Percentiles rank a stretch among this genome's conserved stretches.
phyloP scores from a whole-genome alignment of 2,113 vertebrate species.

The Cranoglanis bouderius region DNA sequence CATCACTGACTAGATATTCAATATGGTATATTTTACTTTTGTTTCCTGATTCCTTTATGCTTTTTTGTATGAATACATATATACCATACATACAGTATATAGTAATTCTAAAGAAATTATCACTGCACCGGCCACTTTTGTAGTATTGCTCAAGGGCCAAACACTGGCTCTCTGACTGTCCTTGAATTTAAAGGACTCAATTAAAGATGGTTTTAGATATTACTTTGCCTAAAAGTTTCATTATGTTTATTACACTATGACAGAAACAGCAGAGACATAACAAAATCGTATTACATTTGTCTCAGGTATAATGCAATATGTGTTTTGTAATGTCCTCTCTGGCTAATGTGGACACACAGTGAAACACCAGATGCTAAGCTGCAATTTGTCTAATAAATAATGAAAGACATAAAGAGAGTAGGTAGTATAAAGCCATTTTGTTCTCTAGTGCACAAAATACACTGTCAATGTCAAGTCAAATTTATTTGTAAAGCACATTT shows the following conservation, averaged over 20 bases:
- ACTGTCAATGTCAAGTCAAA: no score
- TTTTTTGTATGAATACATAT: not conserved
- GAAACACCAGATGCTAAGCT: not conserved
- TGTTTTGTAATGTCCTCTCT: slow-evolving; percentile 40
- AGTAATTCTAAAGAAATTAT: not conserved
- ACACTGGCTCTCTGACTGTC: not conserved
- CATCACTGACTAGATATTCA: not conserved
- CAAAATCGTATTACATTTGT: slow-evolving; percentile 32
- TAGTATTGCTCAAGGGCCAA: not conserved
- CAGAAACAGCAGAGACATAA: not conserved
- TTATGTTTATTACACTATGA: slow-evolving; percentile 1
- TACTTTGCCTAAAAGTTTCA: slow-evolving; percentile 2
- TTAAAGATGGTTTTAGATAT: not conserved
- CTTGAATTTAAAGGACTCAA: not conserved
- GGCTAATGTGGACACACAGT: slow-evolving; percentile 8
- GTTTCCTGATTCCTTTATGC: not conserved
- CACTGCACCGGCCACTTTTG: not conserved
- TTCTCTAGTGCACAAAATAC: not conserved
- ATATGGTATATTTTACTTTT: not conserved
- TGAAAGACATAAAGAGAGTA: slow-evolving; percentile 2
- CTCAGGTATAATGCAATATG: not conserved
- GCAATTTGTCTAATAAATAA: not conserved
- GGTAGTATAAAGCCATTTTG: not conserved
- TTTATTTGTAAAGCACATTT: no score
- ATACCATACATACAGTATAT: not conserved